A percentile compares a stretch with the other conserved stretches of the same genome.
Conservation (phyloP, 2,113 vertebrate genomes). For the Oncorhynchus tshawytscha region DNA sequence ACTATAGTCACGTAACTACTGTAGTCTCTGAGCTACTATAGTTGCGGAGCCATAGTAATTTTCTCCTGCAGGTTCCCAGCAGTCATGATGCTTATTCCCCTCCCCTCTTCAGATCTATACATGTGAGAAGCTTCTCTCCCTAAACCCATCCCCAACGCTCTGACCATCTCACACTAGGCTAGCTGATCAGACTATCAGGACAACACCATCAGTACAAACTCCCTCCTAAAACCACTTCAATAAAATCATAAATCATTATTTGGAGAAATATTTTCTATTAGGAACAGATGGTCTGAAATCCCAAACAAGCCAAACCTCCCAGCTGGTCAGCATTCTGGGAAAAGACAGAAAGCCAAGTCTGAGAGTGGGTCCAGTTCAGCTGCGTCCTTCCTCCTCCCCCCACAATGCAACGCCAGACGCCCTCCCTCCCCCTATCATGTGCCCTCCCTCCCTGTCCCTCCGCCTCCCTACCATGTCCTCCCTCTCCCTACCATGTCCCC, state of each 20-base stretch:
- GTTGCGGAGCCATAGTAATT: background rate
- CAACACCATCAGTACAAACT: background rate
- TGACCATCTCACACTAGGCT: constrained; percentile 73
- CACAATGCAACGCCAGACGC: background rate
- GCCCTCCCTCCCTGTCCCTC: constrained; percentile 16
- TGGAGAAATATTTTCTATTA: background rate
- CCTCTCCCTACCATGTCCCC: constrained; percentile 8
- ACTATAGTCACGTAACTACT: no score
- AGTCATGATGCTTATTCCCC: constrained; percentile 57
- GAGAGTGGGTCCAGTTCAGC: constrained; percentile 57
- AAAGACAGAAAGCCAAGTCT: constrained; percentile 66
- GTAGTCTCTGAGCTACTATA: no score
- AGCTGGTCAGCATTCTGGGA: background rate
- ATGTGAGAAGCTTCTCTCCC: constrained; percentile 56
- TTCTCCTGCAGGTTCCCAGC: constrained; percentile 54
- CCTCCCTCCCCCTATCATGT: constrained; percentile 18
- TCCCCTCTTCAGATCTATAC: constrained; percentile 25
- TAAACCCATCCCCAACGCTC: constrained; percentile 14
- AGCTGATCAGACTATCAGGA: constrained; percentile 17
- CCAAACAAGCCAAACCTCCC: background rate
- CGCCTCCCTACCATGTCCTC: constrained; percentile 7
- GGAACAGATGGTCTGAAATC: background rate
- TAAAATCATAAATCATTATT: background rate
- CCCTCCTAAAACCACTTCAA: constrained; percentile 14
- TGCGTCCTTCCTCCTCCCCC: constrained; percentile 36